These are phyloP conservation scores for Heterotis niloticus DNA, from an alignment of 2,113 vertebrate genomes.

Conservation along the genomic window DNA sequence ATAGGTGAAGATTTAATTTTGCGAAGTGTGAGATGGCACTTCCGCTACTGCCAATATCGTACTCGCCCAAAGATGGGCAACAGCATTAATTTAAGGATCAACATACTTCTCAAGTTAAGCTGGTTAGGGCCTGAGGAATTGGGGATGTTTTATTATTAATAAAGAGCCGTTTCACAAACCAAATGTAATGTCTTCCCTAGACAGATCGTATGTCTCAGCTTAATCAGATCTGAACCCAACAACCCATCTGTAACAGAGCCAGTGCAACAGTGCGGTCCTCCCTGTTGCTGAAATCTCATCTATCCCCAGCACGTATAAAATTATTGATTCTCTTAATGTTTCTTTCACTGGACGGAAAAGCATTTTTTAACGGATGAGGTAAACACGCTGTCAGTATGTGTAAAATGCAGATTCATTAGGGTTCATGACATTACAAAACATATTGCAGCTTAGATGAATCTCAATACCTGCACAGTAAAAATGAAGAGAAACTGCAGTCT, in stretches of 20 bases:
- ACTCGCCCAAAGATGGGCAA: not conserved
- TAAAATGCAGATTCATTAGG: no score
- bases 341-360: no score
- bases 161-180: constrained; percentile 4
- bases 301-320: no score
- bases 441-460: no score
- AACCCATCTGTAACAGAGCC: not conserved
- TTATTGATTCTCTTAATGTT: no score
- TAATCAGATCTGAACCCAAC: constrained; percentile 8
- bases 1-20: not conserved
- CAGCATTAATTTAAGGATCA: not conserved
- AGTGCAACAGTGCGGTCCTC: not conserved
- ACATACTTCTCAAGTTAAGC: not conserved
- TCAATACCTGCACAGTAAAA: no score
- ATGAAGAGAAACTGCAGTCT: no score
- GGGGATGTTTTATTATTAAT: constrained; percentile 9
- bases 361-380: no score
- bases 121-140: not conserved
- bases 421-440: no score
- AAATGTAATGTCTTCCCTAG: not conserved
- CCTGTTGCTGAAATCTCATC: not conserved
- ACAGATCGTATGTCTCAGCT: constrained; percentile 6
- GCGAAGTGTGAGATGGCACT: not conserved
- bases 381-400: no score
- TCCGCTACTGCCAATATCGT: no score